phyloP scores from a whole-genome alignment of 2,888 invertebrate genomes.

The Microplitis deprimator region DNA sequence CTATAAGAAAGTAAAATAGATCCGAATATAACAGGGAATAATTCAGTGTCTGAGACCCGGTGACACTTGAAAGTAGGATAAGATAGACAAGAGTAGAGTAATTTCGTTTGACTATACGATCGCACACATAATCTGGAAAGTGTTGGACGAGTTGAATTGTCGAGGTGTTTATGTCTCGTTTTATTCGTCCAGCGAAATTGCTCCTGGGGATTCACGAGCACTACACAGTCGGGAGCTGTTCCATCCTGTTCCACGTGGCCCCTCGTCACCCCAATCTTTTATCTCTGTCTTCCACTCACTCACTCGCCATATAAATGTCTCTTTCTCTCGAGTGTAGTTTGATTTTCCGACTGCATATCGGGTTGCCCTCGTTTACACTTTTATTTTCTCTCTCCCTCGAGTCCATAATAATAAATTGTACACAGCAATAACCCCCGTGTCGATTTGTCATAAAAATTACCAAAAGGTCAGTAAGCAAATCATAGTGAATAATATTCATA shows the following conservation, averaged over 20 bases:
- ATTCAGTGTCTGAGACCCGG: neutral
- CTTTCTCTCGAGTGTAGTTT: slow-evolving; percentile 28
- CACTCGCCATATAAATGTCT: neutral
- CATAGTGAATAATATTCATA: neutral
- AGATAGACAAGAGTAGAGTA: slow-evolving; percentile 24
- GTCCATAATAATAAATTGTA: slow-evolving; percentile 30
- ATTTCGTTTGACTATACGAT: slow-evolving; percentile 41
- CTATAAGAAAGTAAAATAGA: neutral
- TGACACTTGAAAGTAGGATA: slow-evolving; percentile 3
- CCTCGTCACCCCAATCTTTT: neutral
- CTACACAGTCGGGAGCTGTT: slow-evolving; percentile 33
- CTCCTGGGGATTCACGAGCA: slow-evolving; percentile 36
- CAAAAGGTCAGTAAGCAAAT: neutral
- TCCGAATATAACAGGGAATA: neutral
- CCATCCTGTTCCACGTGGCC: neutral
- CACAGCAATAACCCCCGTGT: slow-evolving; percentile 10
- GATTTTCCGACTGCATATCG: slow-evolving; percentile 16
- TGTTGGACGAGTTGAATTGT: slow-evolving; percentile 41
- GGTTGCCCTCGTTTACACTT: slow-evolving; percentile 16
- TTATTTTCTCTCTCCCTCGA: slow-evolving; percentile 22
- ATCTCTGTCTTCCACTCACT: slow-evolving; percentile 7
- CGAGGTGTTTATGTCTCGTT: slow-evolving; percentile 44
- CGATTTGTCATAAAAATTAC: slow-evolving; percentile 24
- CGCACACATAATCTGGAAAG: slow-evolving; percentile 41
- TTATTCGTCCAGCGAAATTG: slow-evolving; percentile 43